These are phyloP conservation scores for Neosalanx taihuensis DNA, from an alignment of 2,797 vertebrate species.

Conservation along the genomic window DNA sequence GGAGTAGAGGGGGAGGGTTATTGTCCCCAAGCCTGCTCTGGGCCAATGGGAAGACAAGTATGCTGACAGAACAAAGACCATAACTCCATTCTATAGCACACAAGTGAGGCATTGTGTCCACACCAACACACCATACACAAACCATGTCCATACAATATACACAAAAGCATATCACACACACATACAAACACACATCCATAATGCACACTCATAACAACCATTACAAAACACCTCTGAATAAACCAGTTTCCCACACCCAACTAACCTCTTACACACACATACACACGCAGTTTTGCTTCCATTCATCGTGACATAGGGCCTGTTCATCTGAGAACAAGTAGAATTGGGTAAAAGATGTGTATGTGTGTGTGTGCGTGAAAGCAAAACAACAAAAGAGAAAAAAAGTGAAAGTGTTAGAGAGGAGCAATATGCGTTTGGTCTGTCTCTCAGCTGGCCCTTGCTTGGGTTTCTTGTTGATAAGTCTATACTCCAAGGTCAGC, in stretches of 20 bases:
- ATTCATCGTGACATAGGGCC: constrained; percentile 57
- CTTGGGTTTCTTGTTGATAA: constrained; percentile 51
- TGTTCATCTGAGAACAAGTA: constrained; percentile 60
- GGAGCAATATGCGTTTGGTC: constrained; percentile 16
- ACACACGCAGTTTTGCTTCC: constrained; percentile 26
- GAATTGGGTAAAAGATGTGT: constrained; percentile 22
- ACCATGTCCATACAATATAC: constrained; percentile 15
- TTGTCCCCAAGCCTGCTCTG: constrained; percentile 60
- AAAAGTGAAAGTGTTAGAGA: constrained; percentile 24
- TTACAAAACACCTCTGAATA: constrained; percentile 68
- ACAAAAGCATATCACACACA: constrained; percentile 30
- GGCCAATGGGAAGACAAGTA: constrained; percentile 68
- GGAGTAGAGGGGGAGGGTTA: constrained; percentile 34
- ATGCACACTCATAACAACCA: constrained; percentile 52
- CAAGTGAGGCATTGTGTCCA: constrained; percentile 71
- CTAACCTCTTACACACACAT: constrained; percentile 41
- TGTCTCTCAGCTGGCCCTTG: constrained; percentile 41
- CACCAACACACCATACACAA: constrained; percentile 23
- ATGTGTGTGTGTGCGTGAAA: too few species aligned
- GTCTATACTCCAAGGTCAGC: constrained; percentile 57
- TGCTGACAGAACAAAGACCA: constrained; percentile 72
- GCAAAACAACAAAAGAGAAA: constrained; percentile 7
- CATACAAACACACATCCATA: constrained; percentile 46
- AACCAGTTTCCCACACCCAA: constrained; percentile 65
- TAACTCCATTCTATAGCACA: constrained; percentile 73